These are phyloP conservation scores for Chrysoperla carnea DNA, from an alignment of 1,140 invertebrate genomes.

Conservation along the genomic window DNA sequence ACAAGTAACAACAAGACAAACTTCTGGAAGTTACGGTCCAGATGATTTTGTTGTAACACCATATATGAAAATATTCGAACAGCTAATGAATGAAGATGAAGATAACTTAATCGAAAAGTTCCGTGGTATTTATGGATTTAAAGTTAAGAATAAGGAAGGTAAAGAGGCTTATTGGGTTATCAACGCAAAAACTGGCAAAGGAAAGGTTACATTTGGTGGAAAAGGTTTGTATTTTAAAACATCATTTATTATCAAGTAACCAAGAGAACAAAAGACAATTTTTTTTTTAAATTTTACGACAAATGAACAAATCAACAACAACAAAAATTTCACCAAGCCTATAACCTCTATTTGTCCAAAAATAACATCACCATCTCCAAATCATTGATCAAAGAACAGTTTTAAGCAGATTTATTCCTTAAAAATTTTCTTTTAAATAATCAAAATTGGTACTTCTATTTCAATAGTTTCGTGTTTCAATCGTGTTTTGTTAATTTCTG, in stretches of 20 bases:
- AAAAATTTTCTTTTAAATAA: no score
- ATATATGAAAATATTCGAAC: constrained; percentile 62
- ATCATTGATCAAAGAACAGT: no score
- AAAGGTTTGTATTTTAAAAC: constrained; percentile 32
- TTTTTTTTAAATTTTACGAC: neutral
- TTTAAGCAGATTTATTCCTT: no score
- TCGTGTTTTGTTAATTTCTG: no score
- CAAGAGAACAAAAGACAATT: neutral
- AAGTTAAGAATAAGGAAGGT: constrained; percentile 60
- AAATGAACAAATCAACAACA: no score
- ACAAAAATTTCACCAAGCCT: no score
- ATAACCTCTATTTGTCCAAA: no score
- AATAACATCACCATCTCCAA: no score
- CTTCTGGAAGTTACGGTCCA: constrained; percentile 16
- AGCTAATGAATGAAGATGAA: constrained; percentile 64
- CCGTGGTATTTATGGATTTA: constrained; percentile 76
- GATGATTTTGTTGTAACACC: constrained; percentile 55
- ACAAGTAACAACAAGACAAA: neutral
- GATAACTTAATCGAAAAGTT: constrained; percentile 70
- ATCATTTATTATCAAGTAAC: neutral
- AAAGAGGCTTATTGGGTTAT: constrained; percentile 75
- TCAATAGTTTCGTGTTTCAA: no score
- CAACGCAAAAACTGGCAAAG: constrained; percentile 76
- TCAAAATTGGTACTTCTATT: no score
- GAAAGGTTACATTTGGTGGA: constrained; percentile 62